Base-by-base conservation (phyloP, 2,888 invertebrate genomes). In the Lottia gigantea region DNA sequence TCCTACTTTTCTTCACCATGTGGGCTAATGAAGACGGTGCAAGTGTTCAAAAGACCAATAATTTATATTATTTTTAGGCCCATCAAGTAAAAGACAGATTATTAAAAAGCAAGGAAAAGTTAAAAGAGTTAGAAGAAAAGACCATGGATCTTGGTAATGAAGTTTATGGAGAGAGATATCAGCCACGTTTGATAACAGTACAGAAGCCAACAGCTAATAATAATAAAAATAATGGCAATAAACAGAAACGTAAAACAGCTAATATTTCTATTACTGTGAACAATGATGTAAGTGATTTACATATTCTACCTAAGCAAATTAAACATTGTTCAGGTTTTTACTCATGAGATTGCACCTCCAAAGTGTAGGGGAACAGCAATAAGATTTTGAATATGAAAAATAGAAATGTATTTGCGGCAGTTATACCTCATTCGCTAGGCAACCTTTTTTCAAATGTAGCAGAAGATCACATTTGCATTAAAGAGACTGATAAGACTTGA, bases 1-100 rank as follows among this genome's bases (percentile, higher is more conserved):
- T n/a, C n/a, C n/a, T n/a, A n/a, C n/a, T n/a, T n/a, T n/a, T n/a
- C n/a, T n/a, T n/a, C n/a, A n/a, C n/a, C n/a, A n/a, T n/a, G n/a
- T n/a, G n/a, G n/a, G n/a, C n/a, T n/a, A n/a, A n/a, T n/a, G n/a
- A n/a, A n/a, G n/a, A n/a, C n/a, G n/a, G n/a, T n/a, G n/a, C n/a
- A 25, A 2, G 4, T 23, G 23, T 63, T 25, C 31, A n/a, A 3
- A 31, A 31, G 31, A 31, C 6, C 6, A 31, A 31, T 31, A 2
- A 31, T 31, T 3, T 72, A 31, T 64, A 49, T 72, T 45, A 70
- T 66, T 70, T 71, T 2, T 64, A 85, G 85, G 82, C 80, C 23
- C 72, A 79, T 62, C 61, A 69, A 31, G 78, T 83, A 0, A 80
- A 79, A 69, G 79, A 79, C 47, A 70, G 75, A 46, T 71, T 85